Evolutionary conservation across 2,888 invertebrate genomes (phyloP), one percentile per base, ranked within the genome.

Genomic region (Stenurella melanura): DNA sequence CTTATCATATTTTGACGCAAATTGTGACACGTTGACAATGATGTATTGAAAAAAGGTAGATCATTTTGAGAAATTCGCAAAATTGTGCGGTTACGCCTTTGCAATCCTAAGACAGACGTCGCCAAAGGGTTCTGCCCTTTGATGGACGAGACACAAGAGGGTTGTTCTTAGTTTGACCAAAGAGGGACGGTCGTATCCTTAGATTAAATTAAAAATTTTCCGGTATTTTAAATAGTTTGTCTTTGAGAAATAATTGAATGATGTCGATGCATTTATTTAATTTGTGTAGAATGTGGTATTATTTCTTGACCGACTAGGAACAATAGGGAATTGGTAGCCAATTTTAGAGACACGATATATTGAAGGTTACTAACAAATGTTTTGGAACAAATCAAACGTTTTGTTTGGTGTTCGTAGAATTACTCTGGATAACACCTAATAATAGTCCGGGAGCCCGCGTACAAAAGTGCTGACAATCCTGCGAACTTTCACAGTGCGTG

Each of bases 61-160:
- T 9, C 5, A 19, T 18, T 19, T 19, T 15, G 11, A 30, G 42
- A 19, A 42, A 38, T 21, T 38, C 18, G 64, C 64, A 64, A 64
- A 64, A 64, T 64, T 19, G 19, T 30, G 18, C 26, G 21, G 64
- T 42, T 64, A 64, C 64, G 64, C 64, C 64, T 21, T 64, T 64
- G 12, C 42, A 11, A 0, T 42, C 12, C 38, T 61, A 6, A 64
- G 63, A 42, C 64, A 64, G 64, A 42, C 64, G 64, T 64, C 64
- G 42, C 38, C 42, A 64, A 64, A 64, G 42, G 64, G 64, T 18
- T 19, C 42, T 15, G 19, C 19, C 38, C 38, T 18, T 64, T 64
- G 42, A 42, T 64, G 21, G 42, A 64, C 18, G 42, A 38, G 64
- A 42, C 64, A 64, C 18, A 18, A 64, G 42, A 64, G 64, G 19